Percentiles rank a stretch among this genome's conserved stretches.
Evolutionary conservation across 2,797 vertebrate genomes (phyloP).

Genomic region (Adelosebastes latens): DNA sequence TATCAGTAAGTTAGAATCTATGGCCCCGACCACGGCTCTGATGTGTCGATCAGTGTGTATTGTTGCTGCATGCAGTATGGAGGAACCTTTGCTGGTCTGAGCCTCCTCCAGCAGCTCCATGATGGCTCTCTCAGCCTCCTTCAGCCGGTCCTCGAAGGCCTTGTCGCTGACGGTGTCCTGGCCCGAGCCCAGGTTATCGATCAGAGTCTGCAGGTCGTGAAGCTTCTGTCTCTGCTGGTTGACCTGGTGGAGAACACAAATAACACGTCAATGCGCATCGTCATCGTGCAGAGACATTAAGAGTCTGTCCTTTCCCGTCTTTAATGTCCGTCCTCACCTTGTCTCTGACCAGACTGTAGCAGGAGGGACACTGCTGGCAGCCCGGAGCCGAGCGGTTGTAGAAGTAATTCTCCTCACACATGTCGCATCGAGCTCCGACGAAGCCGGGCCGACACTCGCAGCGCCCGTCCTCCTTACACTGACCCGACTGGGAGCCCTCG

Average conservation of each 20-base stretch:
- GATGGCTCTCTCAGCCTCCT: conserved; percentile 91
- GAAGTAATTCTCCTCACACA: conserved; percentile 98
- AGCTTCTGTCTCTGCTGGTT: conserved; percentile 93
- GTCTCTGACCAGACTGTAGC: conserved; percentile 94
- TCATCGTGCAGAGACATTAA: neutral
- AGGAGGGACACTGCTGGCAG: conserved; percentile 96
- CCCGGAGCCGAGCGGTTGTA: conserved; percentile 93
- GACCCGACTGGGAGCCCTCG: conserved; percentile 88
- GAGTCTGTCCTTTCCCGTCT: neutral
- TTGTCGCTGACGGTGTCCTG: conserved; percentile 89
- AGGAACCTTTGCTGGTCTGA: conserved; percentile 90
- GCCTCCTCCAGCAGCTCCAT: conserved; percentile 90
- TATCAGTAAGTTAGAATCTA: too few relatives aligned
- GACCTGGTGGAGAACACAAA: conserved; percentile 83
- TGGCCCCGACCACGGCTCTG: too few relatives aligned
- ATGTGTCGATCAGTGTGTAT: neutral
- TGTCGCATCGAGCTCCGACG: conserved; percentile 92
- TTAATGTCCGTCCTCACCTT: conserved; percentile 83
- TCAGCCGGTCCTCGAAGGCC: conserved; percentile 93
- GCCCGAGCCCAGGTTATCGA: conserved; percentile 90
- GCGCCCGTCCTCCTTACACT: conserved; percentile 89
- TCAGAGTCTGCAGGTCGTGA: conserved; percentile 90
- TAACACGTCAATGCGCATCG: neutral
- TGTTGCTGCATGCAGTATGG: neutral
- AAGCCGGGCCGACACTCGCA: conserved; percentile 94